A percentile compares a stretch with the other conserved stretches of the same genome.
Conservation (phyloP, 2,888 invertebrate genomes). For the Microctonus aethiopoides region DNA sequence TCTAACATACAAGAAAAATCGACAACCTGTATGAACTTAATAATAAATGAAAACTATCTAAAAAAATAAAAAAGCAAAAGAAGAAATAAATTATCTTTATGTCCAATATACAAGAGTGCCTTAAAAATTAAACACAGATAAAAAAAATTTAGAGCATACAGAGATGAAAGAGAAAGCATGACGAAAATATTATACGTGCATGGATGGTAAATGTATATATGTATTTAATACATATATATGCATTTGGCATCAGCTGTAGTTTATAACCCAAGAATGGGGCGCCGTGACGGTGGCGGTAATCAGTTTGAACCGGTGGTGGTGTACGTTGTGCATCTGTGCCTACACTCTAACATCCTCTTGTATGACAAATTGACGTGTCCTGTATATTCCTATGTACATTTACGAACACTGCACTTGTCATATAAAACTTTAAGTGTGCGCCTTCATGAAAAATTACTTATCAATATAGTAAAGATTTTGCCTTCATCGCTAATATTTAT, state of each 20-base stretch:
- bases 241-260: constrained; percentile 61
- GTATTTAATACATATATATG: constrained; percentile 27
- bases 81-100: constrained; percentile 31
- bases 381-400: background rate
- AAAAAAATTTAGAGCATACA: constrained; percentile 9
- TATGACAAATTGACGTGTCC: constrained; percentile 18
- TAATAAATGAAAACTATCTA: background rate
- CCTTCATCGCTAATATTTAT: background rate
- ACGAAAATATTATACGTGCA: constrained; percentile 34
- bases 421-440: background rate
- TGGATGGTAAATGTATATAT: background rate
- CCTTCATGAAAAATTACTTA: background rate
- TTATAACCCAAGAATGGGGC: constrained; percentile 58
- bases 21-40: constrained; percentile 40
- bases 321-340: constrained; percentile 54
- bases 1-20: constrained; percentile 35
- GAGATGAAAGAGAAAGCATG: constrained; percentile 27
- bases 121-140: background rate
- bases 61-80: constrained; percentile 33
- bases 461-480: background rate
- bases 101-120: constrained; percentile 22
- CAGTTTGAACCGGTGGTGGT: constrained; percentile 50
- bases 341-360: constrained; percentile 36
- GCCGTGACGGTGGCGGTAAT: constrained; percentile 53
- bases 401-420: background rate